A percentile compares a stretch with the other conserved stretches of the same genome.
Conservation (phyloP, 2,888 invertebrate genomes). For the Tipula unca region DNA sequence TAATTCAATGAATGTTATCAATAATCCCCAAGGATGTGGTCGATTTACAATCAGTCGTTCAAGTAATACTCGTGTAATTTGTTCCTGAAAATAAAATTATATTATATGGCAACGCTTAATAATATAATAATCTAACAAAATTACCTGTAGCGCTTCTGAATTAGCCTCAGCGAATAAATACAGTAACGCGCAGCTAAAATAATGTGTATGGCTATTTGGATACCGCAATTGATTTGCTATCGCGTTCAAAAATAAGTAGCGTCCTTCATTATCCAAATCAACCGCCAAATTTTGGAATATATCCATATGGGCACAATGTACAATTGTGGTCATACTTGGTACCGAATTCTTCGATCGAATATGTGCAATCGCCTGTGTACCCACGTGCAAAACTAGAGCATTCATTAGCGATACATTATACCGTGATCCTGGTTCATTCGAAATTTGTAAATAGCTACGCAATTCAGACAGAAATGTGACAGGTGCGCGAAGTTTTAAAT, state of each 20-base stretch:
- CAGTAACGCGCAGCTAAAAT: slow-evolving; percentile 95
- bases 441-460: slow-evolving; percentile 79
- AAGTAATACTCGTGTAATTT: slow-evolving; percentile 91
- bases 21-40: slow-evolving; percentile 98
- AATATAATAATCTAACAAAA: background rate
- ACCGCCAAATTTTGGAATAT: slow-evolving; percentile 99
- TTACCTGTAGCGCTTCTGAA: slow-evolving; percentile 81
- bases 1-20: slow-evolving; percentile 97
- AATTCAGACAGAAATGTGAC: slow-evolving; percentile 93
- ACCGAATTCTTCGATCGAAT: slow-evolving; percentile 76
- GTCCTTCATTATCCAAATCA: slow-evolving; percentile 94
- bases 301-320: slow-evolving; percentile 98
- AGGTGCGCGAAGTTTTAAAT: slow-evolving; percentile 86
- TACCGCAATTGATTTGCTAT: slow-evolving; percentile 98
- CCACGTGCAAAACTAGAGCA: slow-evolving; percentile 94
- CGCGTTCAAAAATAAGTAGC: slow-evolving; percentile 93
- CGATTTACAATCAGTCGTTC: slow-evolving; percentile 96
- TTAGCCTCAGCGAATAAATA: slow-evolving; percentile 97
- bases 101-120: background rate
- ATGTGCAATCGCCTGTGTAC: slow-evolving; percentile 88
- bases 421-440: slow-evolving; percentile 78
- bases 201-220: slow-evolving; percentile 99
- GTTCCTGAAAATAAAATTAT: slow-evolving; percentile 50
- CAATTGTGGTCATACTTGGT: slow-evolving; percentile 95
- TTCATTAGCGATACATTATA: slow-evolving; percentile 97